These are phyloP conservation scores for Achlya flavicornis DNA, from an alignment of 2,888 invertebrate genomes.

Conservation along the genomic window DNA sequence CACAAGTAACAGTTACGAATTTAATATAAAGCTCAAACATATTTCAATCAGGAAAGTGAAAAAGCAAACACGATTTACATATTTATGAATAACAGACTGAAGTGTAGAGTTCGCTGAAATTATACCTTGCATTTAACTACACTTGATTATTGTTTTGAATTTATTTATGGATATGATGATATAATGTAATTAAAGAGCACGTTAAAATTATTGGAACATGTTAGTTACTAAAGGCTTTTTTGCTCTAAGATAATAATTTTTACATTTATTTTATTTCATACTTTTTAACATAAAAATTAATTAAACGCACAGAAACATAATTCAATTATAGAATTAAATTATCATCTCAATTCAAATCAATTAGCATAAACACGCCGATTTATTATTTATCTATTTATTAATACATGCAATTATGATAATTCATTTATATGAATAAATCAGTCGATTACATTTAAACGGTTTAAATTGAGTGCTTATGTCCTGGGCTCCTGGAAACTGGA, in stretches of 20 bases:
- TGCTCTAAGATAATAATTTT: neutral
- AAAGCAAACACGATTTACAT: constrained; percentile 52
- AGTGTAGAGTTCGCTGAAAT: constrained; percentile 27
- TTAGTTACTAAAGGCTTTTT: too few species aligned
- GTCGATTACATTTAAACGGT: neutral
- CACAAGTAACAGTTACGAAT: neutral
- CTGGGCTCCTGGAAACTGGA: too few species aligned
- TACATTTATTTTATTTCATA: neutral
- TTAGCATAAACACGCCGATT: neutral
- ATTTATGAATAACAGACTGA: constrained; percentile 44
- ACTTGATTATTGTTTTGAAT: neutral
- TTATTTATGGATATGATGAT: too few species aligned
- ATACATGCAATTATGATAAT: neutral
- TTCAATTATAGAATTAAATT: neutral
- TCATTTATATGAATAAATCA: neutral
- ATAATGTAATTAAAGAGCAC: neutral
- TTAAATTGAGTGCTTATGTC: neutral
- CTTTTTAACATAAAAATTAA: neutral
- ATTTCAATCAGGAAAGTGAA: constrained; percentile 50
- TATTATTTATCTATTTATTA: neutral
- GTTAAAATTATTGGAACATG: neutral
- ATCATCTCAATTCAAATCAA: constrained; percentile 1
- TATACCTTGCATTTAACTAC: constrained; percentile 16
- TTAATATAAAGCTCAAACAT: constrained; percentile 34
- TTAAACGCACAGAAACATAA: neutral